Percentiles rank a stretch among this genome's conserved stretches.
phyloP scores from a whole-genome alignment of 2,797 vertebrate genomes.

The Onychomys leucogaster region DNA sequence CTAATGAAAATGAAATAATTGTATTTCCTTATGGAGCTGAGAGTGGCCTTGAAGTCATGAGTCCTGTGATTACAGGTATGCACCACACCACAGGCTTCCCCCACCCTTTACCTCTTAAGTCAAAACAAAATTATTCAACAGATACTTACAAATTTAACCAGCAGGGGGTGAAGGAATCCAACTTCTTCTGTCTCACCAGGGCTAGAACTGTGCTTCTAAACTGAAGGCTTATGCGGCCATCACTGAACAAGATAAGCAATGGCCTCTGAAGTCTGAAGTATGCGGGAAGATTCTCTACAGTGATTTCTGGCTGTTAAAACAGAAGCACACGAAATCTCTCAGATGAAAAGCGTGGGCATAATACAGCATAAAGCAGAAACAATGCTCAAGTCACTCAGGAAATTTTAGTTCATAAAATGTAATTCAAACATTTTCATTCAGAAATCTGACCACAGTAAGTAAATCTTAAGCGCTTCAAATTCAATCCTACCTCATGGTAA shows the following conservation, averaged over 20 bases:
- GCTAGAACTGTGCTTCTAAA: constrained; percentile 81
- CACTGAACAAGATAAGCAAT: constrained; percentile 94
- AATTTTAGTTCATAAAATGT: constrained; percentile 59
- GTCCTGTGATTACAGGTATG: background rate
- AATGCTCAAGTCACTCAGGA: constrained; percentile 1
- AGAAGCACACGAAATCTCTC: background rate
- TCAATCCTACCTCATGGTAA: constrained; percentile 6
- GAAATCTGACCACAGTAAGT: background rate
- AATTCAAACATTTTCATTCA: constrained; percentile 61
- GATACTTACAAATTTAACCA: constrained; percentile 95
- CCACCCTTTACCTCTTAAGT: background rate
- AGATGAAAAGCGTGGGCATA: background rate
- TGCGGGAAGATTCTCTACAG: constrained; percentile 92
- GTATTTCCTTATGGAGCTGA: background rate
- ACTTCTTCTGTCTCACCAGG: constrained; percentile 73
- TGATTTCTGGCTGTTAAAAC: constrained; percentile 93
- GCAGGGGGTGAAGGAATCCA: constrained; percentile 88
- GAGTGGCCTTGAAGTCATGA: background rate
- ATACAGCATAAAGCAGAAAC: constrained; percentile 36
- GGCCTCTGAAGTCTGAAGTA: constrained; percentile 90
- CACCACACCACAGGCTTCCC: background rate
- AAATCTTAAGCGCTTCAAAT: constrained; percentile 3
- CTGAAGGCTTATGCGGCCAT: constrained; percentile 84
- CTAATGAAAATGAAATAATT: constrained; percentile 62
- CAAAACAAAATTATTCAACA: constrained; percentile 4